Evolutionary conservation across 2,797 vertebrate genomes (phyloP).

Genomic region (Sphenodon punctatus): DNA sequence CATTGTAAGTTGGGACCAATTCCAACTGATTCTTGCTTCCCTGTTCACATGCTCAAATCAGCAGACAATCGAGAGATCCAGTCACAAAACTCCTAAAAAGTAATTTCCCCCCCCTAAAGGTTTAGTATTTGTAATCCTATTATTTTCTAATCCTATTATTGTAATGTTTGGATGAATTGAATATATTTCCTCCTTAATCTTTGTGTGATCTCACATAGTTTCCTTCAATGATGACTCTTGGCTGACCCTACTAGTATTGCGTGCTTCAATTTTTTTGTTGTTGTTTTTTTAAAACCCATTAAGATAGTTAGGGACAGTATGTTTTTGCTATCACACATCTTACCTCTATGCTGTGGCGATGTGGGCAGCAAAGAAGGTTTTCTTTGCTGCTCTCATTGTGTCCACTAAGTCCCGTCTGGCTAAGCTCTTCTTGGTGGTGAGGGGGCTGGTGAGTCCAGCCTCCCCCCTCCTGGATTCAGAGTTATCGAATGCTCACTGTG

Average conservation of each 20-base stretch:
- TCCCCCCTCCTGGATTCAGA: too few relatives aligned
- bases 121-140: conserved; percentile 79
- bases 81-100: conserved; percentile 30
- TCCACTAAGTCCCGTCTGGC: too few relatives aligned
- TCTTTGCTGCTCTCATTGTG: too few relatives aligned
- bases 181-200: conserved; percentile 91
- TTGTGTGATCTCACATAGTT: conserved; percentile 79
- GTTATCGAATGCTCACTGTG: too few relatives aligned
- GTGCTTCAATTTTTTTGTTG: conserved; percentile 70
- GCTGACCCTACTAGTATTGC: conserved; percentile 84
- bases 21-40: conserved; percentile 2
- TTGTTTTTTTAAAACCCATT: conserved; percentile 27
- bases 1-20: neutral
- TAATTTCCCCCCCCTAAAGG: conserved; percentile 63
- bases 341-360: too few relatives aligned
- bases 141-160: conserved; percentile 93
- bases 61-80: conserved; percentile 45
- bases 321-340: conserved; percentile 29
- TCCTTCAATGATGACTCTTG: conserved; percentile 82
- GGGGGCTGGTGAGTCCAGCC: too few relatives aligned
- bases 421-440: too few relatives aligned
- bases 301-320: conserved; percentile 13
- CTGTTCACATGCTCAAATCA: conserved; percentile 31
- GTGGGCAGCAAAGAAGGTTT: too few relatives aligned
- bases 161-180: conserved; percentile 87